Conservation (phyloP, 2,113 vertebrate species). For the Chaetodon trifascialis region DNA sequence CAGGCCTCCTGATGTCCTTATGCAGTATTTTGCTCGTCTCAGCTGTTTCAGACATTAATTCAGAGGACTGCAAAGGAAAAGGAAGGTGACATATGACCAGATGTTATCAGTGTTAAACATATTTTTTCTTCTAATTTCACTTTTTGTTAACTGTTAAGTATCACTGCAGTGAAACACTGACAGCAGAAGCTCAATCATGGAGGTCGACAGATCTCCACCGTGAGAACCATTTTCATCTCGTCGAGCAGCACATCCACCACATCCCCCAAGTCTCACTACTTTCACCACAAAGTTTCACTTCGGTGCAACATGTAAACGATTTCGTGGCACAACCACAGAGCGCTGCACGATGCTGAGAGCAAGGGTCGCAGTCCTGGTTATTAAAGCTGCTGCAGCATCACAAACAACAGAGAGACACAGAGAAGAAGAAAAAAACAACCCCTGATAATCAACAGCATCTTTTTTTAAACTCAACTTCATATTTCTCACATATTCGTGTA, state of each 20-base stretch:
- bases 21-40: too few species aligned
- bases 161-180: not conserved
- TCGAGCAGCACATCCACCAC: not conserved
- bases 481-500: too few species aligned
- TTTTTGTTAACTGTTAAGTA: too few species aligned
- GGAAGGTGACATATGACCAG: too few species aligned
- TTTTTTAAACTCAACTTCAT: too few species aligned
- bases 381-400: not conserved
- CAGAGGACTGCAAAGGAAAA: too few species aligned
- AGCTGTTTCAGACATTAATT: too few species aligned
- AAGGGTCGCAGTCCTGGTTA: not conserved
- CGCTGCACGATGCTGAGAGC: not conserved
- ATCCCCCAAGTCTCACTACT: not conserved
- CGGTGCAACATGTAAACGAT: conserved; percentile 6
- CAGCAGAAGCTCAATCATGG: not conserved
- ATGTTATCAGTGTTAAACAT: too few species aligned
- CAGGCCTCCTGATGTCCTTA: too few species aligned
- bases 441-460: not conserved
- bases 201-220: not conserved
- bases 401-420: not conserved
- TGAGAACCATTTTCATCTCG: not conserved
- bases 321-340: not conserved
- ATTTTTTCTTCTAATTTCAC: too few species aligned
- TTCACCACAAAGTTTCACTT: not conserved
- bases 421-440: not conserved